Evolutionary conservation across 1,140 invertebrate genomes (phyloP), one percentile per base, ranked within the genome.

Genomic region (Hypsibius dujardini): DNA sequence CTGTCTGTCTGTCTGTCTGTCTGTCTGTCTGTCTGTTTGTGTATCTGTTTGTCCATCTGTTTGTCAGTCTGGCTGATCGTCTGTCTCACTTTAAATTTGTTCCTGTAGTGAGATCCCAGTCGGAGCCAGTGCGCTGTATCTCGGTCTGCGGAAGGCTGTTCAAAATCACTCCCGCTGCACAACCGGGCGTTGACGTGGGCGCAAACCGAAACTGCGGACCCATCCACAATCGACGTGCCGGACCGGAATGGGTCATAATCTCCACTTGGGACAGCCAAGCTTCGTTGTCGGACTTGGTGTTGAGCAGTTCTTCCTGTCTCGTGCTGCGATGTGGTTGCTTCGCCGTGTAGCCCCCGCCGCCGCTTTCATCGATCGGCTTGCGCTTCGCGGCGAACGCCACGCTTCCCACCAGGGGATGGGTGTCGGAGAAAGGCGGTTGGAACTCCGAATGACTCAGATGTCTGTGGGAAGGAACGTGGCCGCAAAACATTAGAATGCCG

Each of bases 151-250:
- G 47, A 79, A 80, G 1, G 81, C 75, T 2, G 80, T 73, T 3
- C 79, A 77, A 0, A 79, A 80, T 3, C 79, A 81, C 45, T 76
- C 75, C 77, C 74, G 86, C 87, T 42, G 86, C 86, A 69, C 77
- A 78, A 69, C 77, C 77, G 15, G 84, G 83, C 74, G 76, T 74
- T 46, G 86, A 89, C 75, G 90, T 89, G 40, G 89, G 90, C 81
- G 92, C 92, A 78, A 97, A 97, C n/a, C 89, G 87, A 77, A 96
- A 96, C 80, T 97, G 94, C 46, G 94, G 94, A 3, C 94, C 93
- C 94, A 97, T 97, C 92, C 93, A 97, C 1, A 97, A 82, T 62
- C 92, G 82, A 60, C 93, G 84, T 79, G 94, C 90, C 3, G 94
- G 93, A 47, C 92, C 92, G 1, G 90, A 87, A 79, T 96, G 92